phyloP scores from a whole-genome alignment of 2,113 vertebrate species.

The Passer domesticus region DNA sequence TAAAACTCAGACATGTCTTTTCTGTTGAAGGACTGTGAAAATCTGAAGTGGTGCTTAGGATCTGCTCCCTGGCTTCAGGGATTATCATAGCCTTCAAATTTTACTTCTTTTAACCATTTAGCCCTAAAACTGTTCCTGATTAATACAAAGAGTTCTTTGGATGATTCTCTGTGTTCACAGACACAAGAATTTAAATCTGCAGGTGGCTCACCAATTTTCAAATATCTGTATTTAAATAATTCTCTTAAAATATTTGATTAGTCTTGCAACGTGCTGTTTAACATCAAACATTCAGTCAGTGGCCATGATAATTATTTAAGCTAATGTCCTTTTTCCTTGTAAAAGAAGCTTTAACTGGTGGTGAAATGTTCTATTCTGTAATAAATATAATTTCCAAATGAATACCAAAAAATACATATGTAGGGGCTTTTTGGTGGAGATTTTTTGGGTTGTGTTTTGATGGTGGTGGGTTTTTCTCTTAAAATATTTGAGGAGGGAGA shows the following conservation, averaged over 20 bases:
- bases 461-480: background rate
- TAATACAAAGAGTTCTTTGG: background rate
- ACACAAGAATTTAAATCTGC: background rate
- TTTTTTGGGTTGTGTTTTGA: background rate
- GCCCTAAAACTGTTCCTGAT: background rate
- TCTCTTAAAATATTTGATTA: background rate
- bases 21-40: background rate
- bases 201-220: background rate
- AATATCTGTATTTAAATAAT: background rate
- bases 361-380: background rate
- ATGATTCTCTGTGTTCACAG: background rate
- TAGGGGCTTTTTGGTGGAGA: background rate
- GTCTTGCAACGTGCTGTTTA: background rate
- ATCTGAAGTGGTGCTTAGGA: background rate
- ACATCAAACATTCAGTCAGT: background rate
- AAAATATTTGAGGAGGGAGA: background rate
- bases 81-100: background rate
- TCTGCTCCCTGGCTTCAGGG: background rate
- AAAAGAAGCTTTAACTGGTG: background rate
- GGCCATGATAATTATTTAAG: background rate
- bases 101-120: background rate
- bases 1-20: background rate
- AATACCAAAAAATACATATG: rapidly evolving
- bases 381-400: background rate
- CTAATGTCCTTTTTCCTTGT: background rate